These are phyloP conservation scores for Aleiodes testaceus DNA, from an alignment of 2,888 invertebrate species.

Conservation along the genomic window DNA sequence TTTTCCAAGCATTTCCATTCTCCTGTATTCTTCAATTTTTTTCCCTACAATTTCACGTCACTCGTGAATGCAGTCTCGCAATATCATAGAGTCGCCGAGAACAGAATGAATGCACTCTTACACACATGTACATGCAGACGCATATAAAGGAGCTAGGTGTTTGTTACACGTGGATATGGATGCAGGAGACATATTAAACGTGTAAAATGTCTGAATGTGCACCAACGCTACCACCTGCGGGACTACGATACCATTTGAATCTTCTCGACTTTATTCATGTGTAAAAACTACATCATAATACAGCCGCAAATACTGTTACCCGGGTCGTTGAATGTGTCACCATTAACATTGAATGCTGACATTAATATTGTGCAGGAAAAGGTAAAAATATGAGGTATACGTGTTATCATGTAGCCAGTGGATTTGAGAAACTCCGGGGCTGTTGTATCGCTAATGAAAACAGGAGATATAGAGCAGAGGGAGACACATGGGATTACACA, in stretches of 20 bases:
- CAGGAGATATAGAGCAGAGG: constrained; percentile 17
- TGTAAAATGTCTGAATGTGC: constrained; percentile 17
- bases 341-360: background rate
- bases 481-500: constrained; percentile 33
- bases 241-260: constrained; percentile 2
- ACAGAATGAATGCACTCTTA: constrained; percentile 15
- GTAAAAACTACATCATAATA: constrained; percentile 13
- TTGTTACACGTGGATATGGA: constrained; percentile 18
- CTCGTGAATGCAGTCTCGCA: background rate
- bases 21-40: background rate
- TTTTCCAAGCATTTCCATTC: constrained; percentile 1
- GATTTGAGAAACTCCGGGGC: constrained; percentile 14
- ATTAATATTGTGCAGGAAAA: background rate
- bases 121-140: background rate
- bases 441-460: constrained; percentile 35
- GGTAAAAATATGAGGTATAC: background rate
- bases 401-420: background rate
- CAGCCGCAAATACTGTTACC: background rate
- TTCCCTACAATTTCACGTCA: constrained; percentile 9
- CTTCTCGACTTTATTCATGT: constrained; percentile 19
- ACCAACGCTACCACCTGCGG: constrained; percentile 3
- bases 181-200: constrained; percentile 8
- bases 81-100: background rate
- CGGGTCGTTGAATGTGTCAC: background rate
- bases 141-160: background rate